Evolutionary conservation across 1,140 invertebrate species (phyloP).

Genomic region (Coenobita brevimanus): DNA sequence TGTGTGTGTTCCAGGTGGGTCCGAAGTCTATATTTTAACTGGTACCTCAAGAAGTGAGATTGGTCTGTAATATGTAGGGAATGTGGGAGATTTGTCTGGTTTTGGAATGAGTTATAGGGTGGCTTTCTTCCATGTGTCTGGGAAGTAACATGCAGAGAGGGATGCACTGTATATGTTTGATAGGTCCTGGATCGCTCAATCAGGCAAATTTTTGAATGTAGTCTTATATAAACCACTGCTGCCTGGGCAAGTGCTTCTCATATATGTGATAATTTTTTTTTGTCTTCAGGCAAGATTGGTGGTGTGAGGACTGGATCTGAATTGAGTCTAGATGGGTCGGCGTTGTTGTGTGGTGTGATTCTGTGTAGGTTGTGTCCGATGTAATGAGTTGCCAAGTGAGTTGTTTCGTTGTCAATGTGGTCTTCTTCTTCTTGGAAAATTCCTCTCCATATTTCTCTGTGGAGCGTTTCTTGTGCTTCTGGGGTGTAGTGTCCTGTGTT

Average conservation of each 20-base stretch:
- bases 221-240: background rate
- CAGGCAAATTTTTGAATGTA: background rate
- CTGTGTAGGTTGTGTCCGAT: too few species aligned
- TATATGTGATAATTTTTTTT: background rate
- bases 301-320: too few species aligned
- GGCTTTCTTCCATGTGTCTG: background rate
- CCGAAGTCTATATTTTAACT: background rate
- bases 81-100: background rate
- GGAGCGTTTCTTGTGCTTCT: too few species aligned
- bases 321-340: too few species aligned
- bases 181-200: background rate
- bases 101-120: background rate
- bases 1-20: background rate
- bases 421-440: too few species aligned
- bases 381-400: too few species aligned
- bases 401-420: too few species aligned
- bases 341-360: too few species aligned
- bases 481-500: too few species aligned
- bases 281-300: background rate
- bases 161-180: background rate
- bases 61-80: background rate
- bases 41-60: constrained; percentile 6
- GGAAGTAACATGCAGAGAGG: background rate
- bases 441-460: too few species aligned
- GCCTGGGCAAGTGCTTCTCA: background rate